These are phyloP conservation scores for Temnothorax unifasciatus DNA, from an alignment of 2,888 invertebrate genomes.

Conservation along the genomic window DNA sequence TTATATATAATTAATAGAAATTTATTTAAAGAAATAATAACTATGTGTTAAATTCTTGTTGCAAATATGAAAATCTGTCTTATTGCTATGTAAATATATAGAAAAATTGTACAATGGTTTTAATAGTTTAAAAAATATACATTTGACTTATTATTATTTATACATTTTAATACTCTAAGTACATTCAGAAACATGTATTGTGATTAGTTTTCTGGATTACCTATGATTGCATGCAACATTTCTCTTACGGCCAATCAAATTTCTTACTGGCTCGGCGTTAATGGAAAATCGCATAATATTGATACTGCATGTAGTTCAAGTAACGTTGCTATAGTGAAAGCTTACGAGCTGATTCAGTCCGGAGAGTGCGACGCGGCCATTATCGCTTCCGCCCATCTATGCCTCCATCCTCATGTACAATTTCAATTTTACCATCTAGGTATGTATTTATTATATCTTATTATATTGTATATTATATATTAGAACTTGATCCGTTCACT, in stretches of 20 bases:
- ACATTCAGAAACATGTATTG: background rate
- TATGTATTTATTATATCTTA: background rate
- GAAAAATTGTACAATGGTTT: no score
- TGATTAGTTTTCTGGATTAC: slow-evolving; percentile 92
- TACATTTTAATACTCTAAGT: no score
- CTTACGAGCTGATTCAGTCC: background rate
- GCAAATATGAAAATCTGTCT: no score
- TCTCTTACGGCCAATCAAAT: slow-evolving; percentile 97
- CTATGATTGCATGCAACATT: slow-evolving; percentile 89
- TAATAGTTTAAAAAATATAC: no score
- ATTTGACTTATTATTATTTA: no score
- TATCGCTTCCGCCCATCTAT: background rate
- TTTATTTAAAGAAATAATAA: no score
- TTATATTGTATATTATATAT: no score
- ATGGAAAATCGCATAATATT: background rate
- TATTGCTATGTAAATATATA: no score
- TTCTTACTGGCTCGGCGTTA: slow-evolving; percentile 92
- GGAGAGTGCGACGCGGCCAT: background rate
- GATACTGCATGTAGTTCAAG: slow-evolving; percentile 18
- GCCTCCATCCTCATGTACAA: background rate
- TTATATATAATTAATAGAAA: no score
- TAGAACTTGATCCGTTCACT: no score
- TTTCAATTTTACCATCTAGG: background rate
- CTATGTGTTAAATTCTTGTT: no score
- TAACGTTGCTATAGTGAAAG: slow-evolving; percentile 57